These are phyloP conservation scores for Chelonoidis abingdonii DNA, from an alignment of 2,113 vertebrate species.

Conservation along the genomic window DNA sequence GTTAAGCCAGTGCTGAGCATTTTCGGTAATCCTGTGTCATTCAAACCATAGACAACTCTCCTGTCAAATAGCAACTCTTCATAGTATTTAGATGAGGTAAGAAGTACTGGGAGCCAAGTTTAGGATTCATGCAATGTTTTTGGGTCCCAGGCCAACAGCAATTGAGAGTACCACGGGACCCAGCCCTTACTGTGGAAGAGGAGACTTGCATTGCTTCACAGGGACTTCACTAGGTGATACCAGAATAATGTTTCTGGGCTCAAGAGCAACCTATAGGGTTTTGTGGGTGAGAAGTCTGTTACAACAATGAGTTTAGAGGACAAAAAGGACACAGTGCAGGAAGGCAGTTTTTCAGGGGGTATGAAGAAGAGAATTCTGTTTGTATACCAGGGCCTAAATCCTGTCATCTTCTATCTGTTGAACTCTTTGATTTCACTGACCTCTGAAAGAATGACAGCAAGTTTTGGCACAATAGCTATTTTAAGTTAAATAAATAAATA, in stretches of 20 bases:
- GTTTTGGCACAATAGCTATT: background rate
- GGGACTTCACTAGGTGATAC: background rate
- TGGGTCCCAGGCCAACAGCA: too few relatives aligned
- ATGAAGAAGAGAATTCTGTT: background rate
- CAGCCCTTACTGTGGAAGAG: background rate
- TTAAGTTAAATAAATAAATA: background rate
- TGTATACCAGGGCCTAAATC: background rate
- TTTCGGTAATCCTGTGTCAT: background rate
- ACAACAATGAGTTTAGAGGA: background rate
- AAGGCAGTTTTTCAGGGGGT: background rate
- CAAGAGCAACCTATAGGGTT: background rate
- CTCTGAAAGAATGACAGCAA: background rate
- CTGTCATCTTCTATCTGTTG: background rate
- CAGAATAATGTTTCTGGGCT: background rate
- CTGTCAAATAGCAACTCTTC: background rate
- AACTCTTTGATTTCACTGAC: background rate
- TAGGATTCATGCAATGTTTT: background rate
- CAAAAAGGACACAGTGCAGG: background rate
- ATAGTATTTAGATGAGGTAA: background rate
- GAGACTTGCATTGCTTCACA: fast-evolving
- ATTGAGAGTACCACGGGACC: background rate
- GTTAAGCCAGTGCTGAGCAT: background rate
- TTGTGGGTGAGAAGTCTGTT: fast-evolving
- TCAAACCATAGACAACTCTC: background rate
- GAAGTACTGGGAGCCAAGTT: background rate